Base-by-base conservation (phyloP, 2,113 vertebrate species). In the Hyla sarda region DNA sequence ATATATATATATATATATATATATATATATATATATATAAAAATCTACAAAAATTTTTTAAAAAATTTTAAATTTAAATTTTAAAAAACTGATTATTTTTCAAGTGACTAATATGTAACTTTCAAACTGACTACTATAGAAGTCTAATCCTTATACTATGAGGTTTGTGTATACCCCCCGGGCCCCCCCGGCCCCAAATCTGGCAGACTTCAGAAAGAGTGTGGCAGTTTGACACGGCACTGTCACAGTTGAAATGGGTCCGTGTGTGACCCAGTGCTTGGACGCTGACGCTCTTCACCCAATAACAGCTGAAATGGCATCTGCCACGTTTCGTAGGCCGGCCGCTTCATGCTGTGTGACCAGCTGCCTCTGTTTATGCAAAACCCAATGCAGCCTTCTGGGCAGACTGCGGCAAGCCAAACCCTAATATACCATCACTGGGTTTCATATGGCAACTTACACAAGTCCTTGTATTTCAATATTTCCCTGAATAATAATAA, bases 291-390 rank as follows among this genome's bases (percentile, higher is more conserved):
- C 93, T 93, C 88, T 0, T 79, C 89, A 88, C 92, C 92, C 93
- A 77, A 75, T 90, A 93, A 88, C 95, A 95, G 94, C 95, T 95
- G 94, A 95, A 92, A 88, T 89, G 86, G 93, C 95, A 96, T 92
- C 95, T 95, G 95, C 92, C 88, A 88, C 1, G 52, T 90, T 92
- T 89, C 92, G 85, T 84, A 81, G 89, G 82, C 90, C 91, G 88
- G 85, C 91, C 74, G 90, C 93, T 90, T 89, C 95, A 92, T 92
- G 94, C 95, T 95, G 95, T 89, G 95, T 90, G 85, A 90, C 93
- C 95, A 95, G 93, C 93, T 95, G 95, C 94, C 92, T 92, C 94
- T 93, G 95, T 92, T 95, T 93, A 92, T 85, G 85, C 84, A 76
- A 69, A 87, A 88, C 89, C 88, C 92, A 90, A 91, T 88, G 84